Conservation (phyloP, 2,797 vertebrate species). For the Peromyscus nudipes region DNA sequence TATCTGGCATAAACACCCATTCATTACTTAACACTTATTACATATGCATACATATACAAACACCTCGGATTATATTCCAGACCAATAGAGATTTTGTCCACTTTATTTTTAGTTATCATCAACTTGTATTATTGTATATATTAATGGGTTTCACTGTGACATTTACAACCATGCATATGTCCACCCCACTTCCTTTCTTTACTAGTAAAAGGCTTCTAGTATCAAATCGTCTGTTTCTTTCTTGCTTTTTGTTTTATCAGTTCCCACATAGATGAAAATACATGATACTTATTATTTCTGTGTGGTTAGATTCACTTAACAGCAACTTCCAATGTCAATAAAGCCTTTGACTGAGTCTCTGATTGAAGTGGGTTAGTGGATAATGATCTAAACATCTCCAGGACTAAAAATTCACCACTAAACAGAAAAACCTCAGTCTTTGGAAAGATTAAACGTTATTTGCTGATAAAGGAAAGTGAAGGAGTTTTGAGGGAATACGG, state of each 20-base stretch:
- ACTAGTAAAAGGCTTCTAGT: neutral
- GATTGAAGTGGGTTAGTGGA: neutral
- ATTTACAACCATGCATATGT: neutral
- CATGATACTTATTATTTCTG: neutral
- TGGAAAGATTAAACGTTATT: constrained; percentile 25
- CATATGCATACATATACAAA: neutral
- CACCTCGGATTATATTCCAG: neutral
- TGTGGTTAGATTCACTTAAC: neutral
- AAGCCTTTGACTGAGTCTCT: constrained; percentile 16
- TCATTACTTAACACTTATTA: neutral
- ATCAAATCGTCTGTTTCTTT: neutral
- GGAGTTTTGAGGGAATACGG: neutral
- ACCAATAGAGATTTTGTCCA: neutral
- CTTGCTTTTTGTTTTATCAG: neutral
- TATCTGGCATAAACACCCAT: neutral
- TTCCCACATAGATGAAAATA: neutral
- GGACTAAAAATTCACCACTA: neutral
- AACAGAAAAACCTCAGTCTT: constrained; percentile 16
- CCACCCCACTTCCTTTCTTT: neutral
- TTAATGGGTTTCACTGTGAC: neutral
- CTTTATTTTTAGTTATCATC: neutral
- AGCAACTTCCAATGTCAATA: neutral
- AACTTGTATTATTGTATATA: neutral
- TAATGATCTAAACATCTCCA: neutral
- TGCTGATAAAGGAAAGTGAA: neutral